Conservation (phyloP, 2,797 vertebrate species). For the Sardinella longiceps region DNA sequence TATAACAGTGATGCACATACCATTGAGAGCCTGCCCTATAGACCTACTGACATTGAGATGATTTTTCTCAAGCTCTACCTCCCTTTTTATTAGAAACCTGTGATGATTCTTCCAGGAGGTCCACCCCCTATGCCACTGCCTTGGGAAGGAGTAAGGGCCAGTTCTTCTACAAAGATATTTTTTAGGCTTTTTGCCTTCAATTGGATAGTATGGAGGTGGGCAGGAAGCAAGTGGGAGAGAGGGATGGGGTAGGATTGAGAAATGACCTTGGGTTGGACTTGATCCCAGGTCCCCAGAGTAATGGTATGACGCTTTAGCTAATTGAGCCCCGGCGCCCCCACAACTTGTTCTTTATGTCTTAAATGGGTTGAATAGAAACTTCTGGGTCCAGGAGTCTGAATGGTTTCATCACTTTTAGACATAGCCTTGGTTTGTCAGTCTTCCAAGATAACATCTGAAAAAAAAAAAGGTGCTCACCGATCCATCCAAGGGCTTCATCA, state of each 20-base stretch:
- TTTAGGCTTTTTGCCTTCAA: too few relatives aligned
- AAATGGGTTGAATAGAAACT: neutral
- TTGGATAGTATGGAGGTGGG: too few relatives aligned
- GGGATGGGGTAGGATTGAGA: too few relatives aligned
- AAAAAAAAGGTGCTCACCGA: neutral
- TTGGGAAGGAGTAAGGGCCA: neutral
- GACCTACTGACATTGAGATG: neutral
- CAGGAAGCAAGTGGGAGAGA: too few relatives aligned
- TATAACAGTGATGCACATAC: too few relatives aligned
- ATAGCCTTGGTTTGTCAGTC: neutral
- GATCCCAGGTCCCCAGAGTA: too few relatives aligned
- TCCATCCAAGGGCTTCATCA: constrained; percentile 39
- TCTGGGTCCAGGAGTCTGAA: neutral
- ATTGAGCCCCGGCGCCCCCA: too few relatives aligned
- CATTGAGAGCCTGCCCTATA: too few relatives aligned
- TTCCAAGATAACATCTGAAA: neutral
- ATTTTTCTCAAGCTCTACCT: neutral
- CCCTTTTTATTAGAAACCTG: neutral
- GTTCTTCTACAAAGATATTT: too few relatives aligned
- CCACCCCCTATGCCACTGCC: neutral
- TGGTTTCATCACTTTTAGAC: neutral
- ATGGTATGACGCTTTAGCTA: too few relatives aligned
- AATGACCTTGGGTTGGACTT: too few relatives aligned
- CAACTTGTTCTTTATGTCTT: too few relatives aligned
- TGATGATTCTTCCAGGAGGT: neutral